These are phyloP conservation scores for Bugulina stolonifera DNA, from an alignment of 2,888 invertebrate species.

Conservation along the genomic window DNA sequence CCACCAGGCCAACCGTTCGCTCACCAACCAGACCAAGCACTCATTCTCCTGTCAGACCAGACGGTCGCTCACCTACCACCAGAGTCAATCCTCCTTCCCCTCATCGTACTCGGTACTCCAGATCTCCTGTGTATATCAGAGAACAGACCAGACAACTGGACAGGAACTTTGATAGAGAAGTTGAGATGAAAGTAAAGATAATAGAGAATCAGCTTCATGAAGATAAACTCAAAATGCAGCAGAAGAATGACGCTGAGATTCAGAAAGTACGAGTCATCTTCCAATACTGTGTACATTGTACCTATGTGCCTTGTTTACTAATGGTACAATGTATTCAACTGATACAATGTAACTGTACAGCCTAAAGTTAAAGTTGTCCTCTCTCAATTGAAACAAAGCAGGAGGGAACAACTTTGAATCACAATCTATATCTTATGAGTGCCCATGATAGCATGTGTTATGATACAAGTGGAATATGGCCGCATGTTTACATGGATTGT, in stretches of 20 bases:
- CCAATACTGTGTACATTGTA: not conserved
- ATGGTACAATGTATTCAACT: no score
- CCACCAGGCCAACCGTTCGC: not conserved
- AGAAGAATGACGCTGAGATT: conserved; percentile 49
- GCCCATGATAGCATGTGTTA: no score
- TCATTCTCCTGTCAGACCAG: not conserved
- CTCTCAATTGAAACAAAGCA: no score
- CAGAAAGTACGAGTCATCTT: conserved; percentile 40
- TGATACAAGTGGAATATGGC: no score
- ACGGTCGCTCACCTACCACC: not conserved
- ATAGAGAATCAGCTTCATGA: conserved; percentile 50
- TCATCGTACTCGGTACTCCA: not conserved
- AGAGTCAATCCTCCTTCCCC: not conserved
- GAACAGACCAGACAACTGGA: conserved; percentile 15
- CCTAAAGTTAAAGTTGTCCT: no score
- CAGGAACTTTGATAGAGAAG: conserved; percentile 29
- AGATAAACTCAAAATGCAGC: conserved; percentile 49
- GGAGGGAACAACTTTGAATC: no score
- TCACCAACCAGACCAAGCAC: not conserved
- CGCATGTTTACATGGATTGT: no score
- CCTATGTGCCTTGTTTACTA: not conserved
- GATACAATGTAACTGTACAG: no score
- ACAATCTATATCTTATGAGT: no score
- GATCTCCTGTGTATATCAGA: conserved; percentile 8
- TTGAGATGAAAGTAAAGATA: conserved; percentile 45